Percentiles rank a stretch among this genome's conserved stretches.
Evolutionary conservation across 2,888 invertebrate genomes (phyloP).

Genomic region (Sphaerophoria taeniata): DNA sequence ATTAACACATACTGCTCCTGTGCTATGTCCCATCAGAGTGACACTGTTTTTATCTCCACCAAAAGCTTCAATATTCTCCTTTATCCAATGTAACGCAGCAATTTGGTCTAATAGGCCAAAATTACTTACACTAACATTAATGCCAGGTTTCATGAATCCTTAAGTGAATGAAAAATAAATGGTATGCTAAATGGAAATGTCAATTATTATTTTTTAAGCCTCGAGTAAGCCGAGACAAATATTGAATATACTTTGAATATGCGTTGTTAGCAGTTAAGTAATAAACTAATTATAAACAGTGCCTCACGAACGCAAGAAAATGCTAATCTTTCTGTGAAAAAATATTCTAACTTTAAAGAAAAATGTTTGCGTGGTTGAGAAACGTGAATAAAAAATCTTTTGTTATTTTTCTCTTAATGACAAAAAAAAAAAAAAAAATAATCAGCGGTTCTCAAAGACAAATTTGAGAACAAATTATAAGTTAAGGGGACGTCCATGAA

Average conservation of each 20-base stretch:
- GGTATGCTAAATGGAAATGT: conserved; percentile 28
- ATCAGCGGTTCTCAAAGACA: too few relatives aligned
- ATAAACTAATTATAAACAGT: too few relatives aligned
- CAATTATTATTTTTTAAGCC: conserved; percentile 11
- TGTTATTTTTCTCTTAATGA: background rate
- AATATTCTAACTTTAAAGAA: too few relatives aligned
- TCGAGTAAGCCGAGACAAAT: background rate
- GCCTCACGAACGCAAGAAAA: too few relatives aligned
- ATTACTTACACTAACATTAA: conserved; percentile 91
- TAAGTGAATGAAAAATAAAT: conserved; percentile 58
- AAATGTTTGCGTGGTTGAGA: too few relatives aligned
- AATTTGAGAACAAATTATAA: too few relatives aligned
- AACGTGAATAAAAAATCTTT: too few relatives aligned
- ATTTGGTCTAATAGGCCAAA: conserved; percentile 97
- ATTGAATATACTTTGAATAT: background rate
- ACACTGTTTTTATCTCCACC: conserved; percentile 94
- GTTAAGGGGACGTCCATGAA: too few relatives aligned
- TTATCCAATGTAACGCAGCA: conserved; percentile 97
- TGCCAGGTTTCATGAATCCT: conserved; percentile 92
- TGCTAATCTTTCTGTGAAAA: too few relatives aligned
- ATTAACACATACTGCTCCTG: conserved; percentile 97
- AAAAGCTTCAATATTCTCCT: conserved; percentile 95
- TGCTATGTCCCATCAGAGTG: conserved; percentile 97
- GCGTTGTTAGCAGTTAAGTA: background rate
- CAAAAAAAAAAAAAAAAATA: too few relatives aligned